Percentiles rank a stretch among this genome's conserved stretches.
phyloP scores from a whole-genome alignment of 2,113 vertebrate species.

The Phoenicopterus ruber region DNA sequence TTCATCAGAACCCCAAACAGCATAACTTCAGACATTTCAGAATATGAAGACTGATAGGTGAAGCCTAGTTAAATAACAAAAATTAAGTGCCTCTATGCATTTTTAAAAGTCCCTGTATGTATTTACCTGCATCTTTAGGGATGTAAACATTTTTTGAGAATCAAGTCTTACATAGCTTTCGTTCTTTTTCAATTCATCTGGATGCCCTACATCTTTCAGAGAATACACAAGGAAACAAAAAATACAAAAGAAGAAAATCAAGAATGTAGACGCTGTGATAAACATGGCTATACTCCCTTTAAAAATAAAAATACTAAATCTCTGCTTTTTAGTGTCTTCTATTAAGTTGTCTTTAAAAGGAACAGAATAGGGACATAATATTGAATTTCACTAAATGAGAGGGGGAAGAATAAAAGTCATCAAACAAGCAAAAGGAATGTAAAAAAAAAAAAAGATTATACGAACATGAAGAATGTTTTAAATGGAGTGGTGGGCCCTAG shows the following conservation, averaged over 20 bases:
- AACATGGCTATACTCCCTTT: background rate
- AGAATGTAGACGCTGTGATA: background rate
- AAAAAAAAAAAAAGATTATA: background rate
- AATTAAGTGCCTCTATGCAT: background rate
- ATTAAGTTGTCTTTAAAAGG: background rate
- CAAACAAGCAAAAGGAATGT: background rate
- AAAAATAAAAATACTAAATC: background rate
- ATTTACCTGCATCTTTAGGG: background rate
- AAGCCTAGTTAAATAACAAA: background rate
- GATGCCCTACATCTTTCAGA: background rate
- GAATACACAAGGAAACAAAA: background rate
- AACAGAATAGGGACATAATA: background rate
- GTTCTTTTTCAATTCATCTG: background rate
- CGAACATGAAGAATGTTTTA: background rate
- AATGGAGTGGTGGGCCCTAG: background rate
- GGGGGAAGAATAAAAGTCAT: background rate
- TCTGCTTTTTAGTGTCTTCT: background rate
- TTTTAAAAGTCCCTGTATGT: background rate
- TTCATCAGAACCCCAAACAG: background rate
- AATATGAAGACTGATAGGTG: background rate
- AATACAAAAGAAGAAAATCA: background rate
- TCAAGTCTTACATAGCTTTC: background rate
- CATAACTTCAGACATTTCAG: background rate
- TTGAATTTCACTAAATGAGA: background rate
- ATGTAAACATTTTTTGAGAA: background rate